phyloP scores from a whole-genome alignment of 2,888 invertebrate genomes.

The Eupithecia centaureata region DNA sequence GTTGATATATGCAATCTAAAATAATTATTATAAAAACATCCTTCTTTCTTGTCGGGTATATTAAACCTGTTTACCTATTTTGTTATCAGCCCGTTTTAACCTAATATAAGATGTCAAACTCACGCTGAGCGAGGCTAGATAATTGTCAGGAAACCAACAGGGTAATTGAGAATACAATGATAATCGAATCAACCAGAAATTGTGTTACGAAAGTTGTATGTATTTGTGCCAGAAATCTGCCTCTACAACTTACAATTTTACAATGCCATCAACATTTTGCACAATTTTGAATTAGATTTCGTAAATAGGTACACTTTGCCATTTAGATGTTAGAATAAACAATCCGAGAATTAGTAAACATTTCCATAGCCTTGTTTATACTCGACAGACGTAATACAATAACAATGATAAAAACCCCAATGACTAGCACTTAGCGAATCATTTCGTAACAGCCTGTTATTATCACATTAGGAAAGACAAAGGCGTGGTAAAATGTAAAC shows the following conservation, averaged over 20 bases:
- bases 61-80: background rate
- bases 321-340: background rate
- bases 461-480: conserved; percentile 5
- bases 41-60: too few species aligned
- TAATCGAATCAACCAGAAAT: background rate
- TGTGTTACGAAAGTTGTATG: background rate
- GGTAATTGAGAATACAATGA: background rate
- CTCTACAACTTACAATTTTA: background rate
- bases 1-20: too few species aligned
- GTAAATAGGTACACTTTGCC: background rate
- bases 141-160: background rate
- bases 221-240: background rate
- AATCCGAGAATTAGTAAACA: background rate
- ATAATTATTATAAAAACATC: too few species aligned
- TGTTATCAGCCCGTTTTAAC: background rate
- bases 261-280: background rate
- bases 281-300: background rate
- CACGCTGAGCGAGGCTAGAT: background rate
- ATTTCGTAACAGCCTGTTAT: background rate
- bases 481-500: background rate
- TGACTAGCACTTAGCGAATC: conserved; percentile 1
- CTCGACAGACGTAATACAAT: conserved; percentile 1
- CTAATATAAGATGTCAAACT: background rate
- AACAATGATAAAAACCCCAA: conserved; percentile 1
- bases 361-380: conserved; percentile 1